Conservation (phyloP, 2,888 invertebrate genomes). For the Drosophila borborema region DNA sequence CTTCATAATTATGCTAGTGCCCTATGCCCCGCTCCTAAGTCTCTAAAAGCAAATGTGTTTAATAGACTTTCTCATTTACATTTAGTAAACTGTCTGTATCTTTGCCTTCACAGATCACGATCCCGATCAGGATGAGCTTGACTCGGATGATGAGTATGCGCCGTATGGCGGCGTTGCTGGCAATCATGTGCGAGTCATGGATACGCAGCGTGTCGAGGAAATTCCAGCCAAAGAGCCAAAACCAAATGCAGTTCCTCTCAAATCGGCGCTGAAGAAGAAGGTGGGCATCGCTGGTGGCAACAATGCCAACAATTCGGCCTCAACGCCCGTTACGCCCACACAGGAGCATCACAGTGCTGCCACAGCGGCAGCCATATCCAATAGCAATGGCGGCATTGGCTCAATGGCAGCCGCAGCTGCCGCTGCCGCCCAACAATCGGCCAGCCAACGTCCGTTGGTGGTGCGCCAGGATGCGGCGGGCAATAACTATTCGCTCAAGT, state of each 20-base stretch:
- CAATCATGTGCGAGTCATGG: slow-evolving; percentile 87
- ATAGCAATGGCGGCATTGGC: slow-evolving; percentile 72
- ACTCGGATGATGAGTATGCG: slow-evolving; percentile 88
- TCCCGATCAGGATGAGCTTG: slow-evolving; percentile 88
- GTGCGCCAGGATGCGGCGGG: slow-evolving; percentile 90
- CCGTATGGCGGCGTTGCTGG: slow-evolving; percentile 87
- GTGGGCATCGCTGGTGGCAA: slow-evolving; percentile 76
- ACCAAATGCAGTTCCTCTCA: slow-evolving; percentile 95
- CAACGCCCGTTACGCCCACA: slow-evolving; percentile 89
- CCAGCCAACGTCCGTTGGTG: slow-evolving; percentile 87
- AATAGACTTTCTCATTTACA: no score
- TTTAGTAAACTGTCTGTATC: neutral
- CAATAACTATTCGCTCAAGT: slow-evolving; percentile 93
- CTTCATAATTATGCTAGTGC: slow-evolving; percentile 73
- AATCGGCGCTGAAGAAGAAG: slow-evolving; percentile 96
- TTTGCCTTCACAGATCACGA: slow-evolving; percentile 81
- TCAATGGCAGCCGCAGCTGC: slow-evolving; percentile 75
- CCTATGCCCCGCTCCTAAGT: slow-evolving; percentile 13
- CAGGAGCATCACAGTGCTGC: slow-evolving; percentile 86
- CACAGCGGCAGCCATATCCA: slow-evolving; percentile 65
- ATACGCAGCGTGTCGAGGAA: slow-evolving; percentile 94
- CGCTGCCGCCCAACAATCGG: slow-evolving; percentile 74
- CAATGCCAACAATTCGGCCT: slow-evolving; percentile 64
- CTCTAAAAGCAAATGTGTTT: neutral
- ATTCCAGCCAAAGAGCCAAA: slow-evolving; percentile 97